Conservation (phyloP, 2,888 invertebrate species). For the Pyrrhia umbra region DNA sequence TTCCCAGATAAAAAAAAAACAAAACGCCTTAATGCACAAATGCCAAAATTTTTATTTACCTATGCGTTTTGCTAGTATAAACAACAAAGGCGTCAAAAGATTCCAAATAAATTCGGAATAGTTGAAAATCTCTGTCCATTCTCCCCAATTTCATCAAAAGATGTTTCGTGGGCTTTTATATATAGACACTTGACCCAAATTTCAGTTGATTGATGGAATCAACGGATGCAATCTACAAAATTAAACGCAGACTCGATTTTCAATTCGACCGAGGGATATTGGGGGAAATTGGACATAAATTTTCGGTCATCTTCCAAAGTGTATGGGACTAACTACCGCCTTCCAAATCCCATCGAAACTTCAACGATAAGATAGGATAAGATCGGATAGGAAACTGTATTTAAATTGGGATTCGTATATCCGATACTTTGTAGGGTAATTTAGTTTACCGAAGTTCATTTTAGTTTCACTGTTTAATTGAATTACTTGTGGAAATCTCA, state of each 20-base stretch:
- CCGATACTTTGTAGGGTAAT: slow-evolving; percentile 20
- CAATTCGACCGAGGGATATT: slow-evolving; percentile 66
- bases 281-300: slow-evolving; percentile 79
- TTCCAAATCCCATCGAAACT: slow-evolving; percentile 67
- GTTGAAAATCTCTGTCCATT: background rate
- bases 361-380: slow-evolving; percentile 45
- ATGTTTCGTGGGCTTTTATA: slow-evolving; percentile 39
- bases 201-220: slow-evolving; percentile 50
- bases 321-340: slow-evolving; percentile 64
- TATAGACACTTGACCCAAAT: slow-evolving; percentile 48
- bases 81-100: background rate
- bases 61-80: background rate
- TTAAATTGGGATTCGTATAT: slow-evolving; percentile 36
- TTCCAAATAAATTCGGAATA: slow-evolving; percentile 8
- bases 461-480: background rate
- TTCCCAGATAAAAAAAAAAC: too few species aligned
- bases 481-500: background rate
- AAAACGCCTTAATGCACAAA: background rate
- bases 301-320: slow-evolving; percentile 73
- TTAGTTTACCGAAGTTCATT: slow-evolving; percentile 4
- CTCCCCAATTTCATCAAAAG: slow-evolving; percentile 25
- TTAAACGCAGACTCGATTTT: slow-evolving; percentile 70
- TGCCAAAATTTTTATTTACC: too few species aligned
- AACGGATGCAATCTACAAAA: slow-evolving; percentile 67
- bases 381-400: slow-evolving; percentile 52